Evolutionary conservation across 2,113 vertebrate species (phyloP), one percentile per base, ranked within the genome.

Genomic region (Gobiocypris rarus): DNA sequence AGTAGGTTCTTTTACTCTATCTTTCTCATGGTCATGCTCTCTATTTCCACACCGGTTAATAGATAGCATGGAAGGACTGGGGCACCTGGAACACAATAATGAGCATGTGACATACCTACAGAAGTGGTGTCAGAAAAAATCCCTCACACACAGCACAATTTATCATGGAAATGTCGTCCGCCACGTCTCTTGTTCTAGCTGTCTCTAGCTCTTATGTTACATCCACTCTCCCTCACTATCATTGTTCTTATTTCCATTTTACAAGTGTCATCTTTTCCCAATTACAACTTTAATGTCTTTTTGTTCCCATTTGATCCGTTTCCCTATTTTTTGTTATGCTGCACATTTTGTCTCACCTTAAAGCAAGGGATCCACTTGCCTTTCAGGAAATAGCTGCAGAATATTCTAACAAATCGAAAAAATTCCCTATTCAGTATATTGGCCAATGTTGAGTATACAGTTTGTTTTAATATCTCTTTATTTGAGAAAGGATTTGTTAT

Each of bases 21-120:
- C 28, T 17, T 54, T 59, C 38, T 14, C 71, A 38, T n/a, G 15
- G 9, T 54, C 54, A 43, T n/a, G 38, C 17, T 24, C 14, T 58
- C 19, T 65, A 45, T 81, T 70, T 41, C 48, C 48, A 38, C 50
- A 31, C n/a, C 58, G 58, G 58, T 63, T 56, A 78, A 78, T 78
- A 4, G 76, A 43, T 61, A 61, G 34, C 15, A 43, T 61, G n/a
- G 38, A 26, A 78, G 38, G 6, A 45, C 56, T 45, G 43, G 86
- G 85, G 79, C 81, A 83, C 74, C 52, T 88, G 80, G 87, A 83
- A 79, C 73, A 73, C 59, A 76, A 45, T 90, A 91, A 90, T 75
- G 86, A 90, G 88, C 41, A 58, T 52, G 59, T 80, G 88, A 83
- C 84, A 63, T 84, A 75, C 73, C 90, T 81, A 54, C n/a, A 81